phyloP scores from a whole-genome alignment of 2,888 invertebrate species.

The Tribolium freemani region DNA sequence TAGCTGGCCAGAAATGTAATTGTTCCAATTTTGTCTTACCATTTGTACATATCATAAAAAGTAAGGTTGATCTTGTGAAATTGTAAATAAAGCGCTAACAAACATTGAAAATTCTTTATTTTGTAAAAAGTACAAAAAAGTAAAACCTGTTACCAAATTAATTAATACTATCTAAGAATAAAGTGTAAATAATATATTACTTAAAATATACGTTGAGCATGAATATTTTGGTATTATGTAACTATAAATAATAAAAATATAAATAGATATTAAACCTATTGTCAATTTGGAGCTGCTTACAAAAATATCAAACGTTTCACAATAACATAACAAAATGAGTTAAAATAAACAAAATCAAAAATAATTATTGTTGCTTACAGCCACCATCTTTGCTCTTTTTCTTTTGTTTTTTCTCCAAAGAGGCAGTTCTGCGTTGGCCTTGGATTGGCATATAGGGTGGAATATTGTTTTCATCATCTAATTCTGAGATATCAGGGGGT shows the following conservation, averaged over 20 bases:
- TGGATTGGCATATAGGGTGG: conserved; percentile 86
- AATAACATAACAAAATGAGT: background rate
- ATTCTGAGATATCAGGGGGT: conserved; percentile 59
- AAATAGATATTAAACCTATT: background rate
- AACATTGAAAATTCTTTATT: conserved; percentile 23
- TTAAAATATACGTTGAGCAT: conserved; percentile 29
- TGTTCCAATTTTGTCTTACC: conserved; percentile 73
- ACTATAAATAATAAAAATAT: conserved; percentile 3
- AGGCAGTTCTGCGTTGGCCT: conserved; percentile 78
- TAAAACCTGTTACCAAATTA: conserved; percentile 29
- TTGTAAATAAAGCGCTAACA: background rate
- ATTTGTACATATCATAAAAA: conserved; percentile 74
- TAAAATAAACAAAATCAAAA: conserved; percentile 3
- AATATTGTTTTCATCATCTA: conserved; percentile 71
- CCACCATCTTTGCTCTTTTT: conserved; percentile 63
- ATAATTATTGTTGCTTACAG: conserved; percentile 66
- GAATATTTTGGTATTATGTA: conserved; percentile 32
- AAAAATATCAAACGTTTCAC: background rate
- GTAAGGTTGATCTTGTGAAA: conserved; percentile 73
- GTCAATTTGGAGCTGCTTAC: conserved; percentile 2
- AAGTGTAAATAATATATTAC: conserved; percentile 5
- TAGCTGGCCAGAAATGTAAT: conserved; percentile 75
- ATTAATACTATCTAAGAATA: conserved; percentile 15
- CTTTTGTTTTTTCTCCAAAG: conserved; percentile 73
- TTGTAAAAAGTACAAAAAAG: conserved; percentile 12